Percentiles rank a stretch among this genome's conserved stretches.
Conservation (phyloP, 1,140 invertebrate species). For the Drosophila varians region DNA sequence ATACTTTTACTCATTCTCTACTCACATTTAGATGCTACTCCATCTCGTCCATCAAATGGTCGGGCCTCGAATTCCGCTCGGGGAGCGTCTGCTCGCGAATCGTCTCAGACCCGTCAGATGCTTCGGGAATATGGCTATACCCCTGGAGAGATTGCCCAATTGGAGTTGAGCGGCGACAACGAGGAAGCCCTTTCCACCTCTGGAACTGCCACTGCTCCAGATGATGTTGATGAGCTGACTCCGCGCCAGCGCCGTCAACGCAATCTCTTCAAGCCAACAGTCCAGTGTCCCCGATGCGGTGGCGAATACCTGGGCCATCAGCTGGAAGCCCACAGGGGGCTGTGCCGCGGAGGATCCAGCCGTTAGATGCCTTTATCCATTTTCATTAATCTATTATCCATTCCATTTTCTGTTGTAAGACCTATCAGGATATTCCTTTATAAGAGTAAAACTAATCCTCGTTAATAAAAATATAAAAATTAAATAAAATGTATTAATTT, state of each 20-base stretch:
- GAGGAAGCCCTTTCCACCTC: neutral
- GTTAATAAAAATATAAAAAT: neutral
- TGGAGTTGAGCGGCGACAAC: neutral
- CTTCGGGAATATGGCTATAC: neutral
- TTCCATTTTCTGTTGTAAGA: too few relatives aligned
- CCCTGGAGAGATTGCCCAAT: neutral
- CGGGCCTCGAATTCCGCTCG: neutral
- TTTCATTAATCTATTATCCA: neutral
- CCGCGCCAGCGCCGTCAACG: conserved; percentile 57
- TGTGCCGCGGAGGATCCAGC: conserved; percentile 37
- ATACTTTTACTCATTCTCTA: too few relatives aligned
- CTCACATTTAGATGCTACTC: too few relatives aligned
- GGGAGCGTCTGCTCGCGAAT: too few relatives aligned
- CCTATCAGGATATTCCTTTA: too few relatives aligned
- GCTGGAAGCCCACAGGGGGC: conserved; percentile 37
- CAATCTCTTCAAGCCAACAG: conserved; percentile 47
- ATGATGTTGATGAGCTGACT: conserved; percentile 19
- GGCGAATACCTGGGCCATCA: conserved; percentile 59
- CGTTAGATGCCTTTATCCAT: neutral
- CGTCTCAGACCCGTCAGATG: neutral
- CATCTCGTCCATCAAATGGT: too few relatives aligned
- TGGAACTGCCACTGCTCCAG: neutral
- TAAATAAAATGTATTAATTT: neutral
- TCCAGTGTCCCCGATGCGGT: conserved; percentile 87
- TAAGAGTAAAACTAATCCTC: too few relatives aligned